Conservation (phyloP, 1,140 invertebrate genomes). For the Phocides pigmalion region DNA sequence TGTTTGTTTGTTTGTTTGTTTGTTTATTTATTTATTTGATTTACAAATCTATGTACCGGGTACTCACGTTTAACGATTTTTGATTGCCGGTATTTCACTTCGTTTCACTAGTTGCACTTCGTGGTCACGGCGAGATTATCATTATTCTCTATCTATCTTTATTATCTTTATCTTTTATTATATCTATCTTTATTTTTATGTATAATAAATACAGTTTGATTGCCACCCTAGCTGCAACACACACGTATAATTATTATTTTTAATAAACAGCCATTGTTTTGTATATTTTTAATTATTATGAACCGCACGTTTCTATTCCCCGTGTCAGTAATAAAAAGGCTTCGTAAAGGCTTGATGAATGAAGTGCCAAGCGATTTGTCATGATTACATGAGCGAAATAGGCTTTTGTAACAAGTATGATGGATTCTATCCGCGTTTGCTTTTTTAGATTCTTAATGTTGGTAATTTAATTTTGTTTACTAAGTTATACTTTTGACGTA, state of each 20-base stretch:
- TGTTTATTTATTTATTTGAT: no score
- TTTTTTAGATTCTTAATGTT: slow-evolving; percentile 1
- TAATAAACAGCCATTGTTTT: slow-evolving; percentile 22
- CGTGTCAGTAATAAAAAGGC: slow-evolving; percentile 21
- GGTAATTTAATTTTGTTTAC: not conserved
- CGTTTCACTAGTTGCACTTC: no score
- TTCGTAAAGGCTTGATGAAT: slow-evolving; percentile 23
- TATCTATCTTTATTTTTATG: no score
- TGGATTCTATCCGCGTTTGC: slow-evolving; percentile 18
- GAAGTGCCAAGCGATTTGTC: slow-evolving; percentile 30
- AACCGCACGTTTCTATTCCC: slow-evolving; percentile 22
- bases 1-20: no score
- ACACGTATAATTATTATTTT: slow-evolving; percentile 12
- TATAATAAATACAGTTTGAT: no score
- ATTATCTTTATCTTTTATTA: no score
- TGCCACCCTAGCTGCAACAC: not conserved
- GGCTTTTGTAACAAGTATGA: slow-evolving; percentile 30
- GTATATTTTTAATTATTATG: slow-evolving; percentile 22
- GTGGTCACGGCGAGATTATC: no score
- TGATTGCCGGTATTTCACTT: no score
- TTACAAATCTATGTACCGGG: no score
- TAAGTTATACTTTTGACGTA: no score
- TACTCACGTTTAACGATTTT: no score
- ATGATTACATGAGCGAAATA: slow-evolving; percentile 32
- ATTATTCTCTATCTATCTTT: no score